Conservation (phyloP, 2,797 vertebrate species). For the Notolabrus celidotus region DNA sequence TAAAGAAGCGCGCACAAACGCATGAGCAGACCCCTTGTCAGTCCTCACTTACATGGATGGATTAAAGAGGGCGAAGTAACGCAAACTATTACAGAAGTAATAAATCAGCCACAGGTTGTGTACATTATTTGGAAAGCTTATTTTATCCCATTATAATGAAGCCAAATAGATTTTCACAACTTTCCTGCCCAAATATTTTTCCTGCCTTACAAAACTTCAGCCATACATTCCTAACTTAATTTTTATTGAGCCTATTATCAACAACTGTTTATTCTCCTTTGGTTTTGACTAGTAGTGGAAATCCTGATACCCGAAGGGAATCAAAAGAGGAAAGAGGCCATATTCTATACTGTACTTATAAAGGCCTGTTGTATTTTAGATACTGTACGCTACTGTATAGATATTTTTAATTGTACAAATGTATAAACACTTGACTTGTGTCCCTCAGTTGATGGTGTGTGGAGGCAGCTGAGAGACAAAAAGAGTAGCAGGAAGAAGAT, state of each 20-base stretch:
- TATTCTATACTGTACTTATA: conserved; percentile 77
- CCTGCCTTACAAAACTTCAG: conserved; percentile 81
- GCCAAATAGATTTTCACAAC: conserved; percentile 74
- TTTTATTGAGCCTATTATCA: conserved; percentile 52
- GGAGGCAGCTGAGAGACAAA: conserved; percentile 43
- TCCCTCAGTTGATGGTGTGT: conserved; percentile 61
- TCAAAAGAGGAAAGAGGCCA: conserved; percentile 72
- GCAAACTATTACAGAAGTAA: conserved; percentile 28
- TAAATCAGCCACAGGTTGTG: conserved; percentile 25
- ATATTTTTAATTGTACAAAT: conserved; percentile 82
- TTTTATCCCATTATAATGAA: conserved; percentile 59
- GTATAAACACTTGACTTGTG: conserved; percentile 67
- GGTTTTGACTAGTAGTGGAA: conserved; percentile 51
- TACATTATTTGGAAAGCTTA: conserved; percentile 44
- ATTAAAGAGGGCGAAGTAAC: conserved; percentile 34
- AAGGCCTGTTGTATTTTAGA: conserved; percentile 82
- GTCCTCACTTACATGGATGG: conserved; percentile 40
- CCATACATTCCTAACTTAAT: conserved; percentile 75
- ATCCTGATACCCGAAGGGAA: conserved; percentile 60
- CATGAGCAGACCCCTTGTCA: conserved; percentile 41
- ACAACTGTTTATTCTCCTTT: conserved; percentile 61
- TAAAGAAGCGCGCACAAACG: conserved; percentile 52
- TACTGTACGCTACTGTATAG: conserved; percentile 80
- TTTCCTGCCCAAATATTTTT: conserved; percentile 65
- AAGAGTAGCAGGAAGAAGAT: conserved; percentile 60